A percentile compares a stretch with the other conserved stretches of the same genome.
phyloP scores from a whole-genome alignment of 2,113 vertebrate species.

The Bos javanicus region DNA sequence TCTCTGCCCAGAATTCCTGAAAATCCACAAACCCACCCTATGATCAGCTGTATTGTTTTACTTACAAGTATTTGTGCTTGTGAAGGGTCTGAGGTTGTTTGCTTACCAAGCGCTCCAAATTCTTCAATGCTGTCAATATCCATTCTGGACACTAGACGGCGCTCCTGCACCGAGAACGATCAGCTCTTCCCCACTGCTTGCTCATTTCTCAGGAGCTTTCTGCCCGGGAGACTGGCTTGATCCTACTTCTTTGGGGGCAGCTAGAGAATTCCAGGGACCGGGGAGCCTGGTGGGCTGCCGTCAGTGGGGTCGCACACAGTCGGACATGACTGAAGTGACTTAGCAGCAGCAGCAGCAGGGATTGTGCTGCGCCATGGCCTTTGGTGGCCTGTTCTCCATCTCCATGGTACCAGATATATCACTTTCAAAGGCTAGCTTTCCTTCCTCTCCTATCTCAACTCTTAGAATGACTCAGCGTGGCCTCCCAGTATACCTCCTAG shows the following conservation, averaged over 20 bases:
- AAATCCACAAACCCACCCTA: neutral
- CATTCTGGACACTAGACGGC: conserved; percentile 13
- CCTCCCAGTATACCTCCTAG: neutral
- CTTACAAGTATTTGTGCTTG: neutral
- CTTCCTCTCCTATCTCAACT: neutral
- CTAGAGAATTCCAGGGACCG: too few relatives aligned
- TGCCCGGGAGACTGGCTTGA: neutral
- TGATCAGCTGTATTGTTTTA: neutral
- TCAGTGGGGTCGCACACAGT: too few relatives aligned
- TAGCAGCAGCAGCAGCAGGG: too few relatives aligned
- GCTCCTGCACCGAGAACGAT: neutral
- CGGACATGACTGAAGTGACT: too few relatives aligned
- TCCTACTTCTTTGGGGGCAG: neutral
- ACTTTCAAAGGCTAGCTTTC: neutral
- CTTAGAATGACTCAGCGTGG: neutral
- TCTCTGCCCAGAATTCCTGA: neutral
- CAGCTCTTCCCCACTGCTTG: neutral
- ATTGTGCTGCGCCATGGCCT: neutral
- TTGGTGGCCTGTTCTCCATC: neutral
- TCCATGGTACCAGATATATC: neutral
- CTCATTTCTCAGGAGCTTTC: neutral
- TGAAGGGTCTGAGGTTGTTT: neutral
- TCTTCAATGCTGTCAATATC: neutral
- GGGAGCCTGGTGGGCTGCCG: too few relatives aligned
- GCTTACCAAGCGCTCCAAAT: neutral